phyloP scores from a whole-genome alignment of 2,113 vertebrate genomes.

The Mustelus asterias region DNA sequence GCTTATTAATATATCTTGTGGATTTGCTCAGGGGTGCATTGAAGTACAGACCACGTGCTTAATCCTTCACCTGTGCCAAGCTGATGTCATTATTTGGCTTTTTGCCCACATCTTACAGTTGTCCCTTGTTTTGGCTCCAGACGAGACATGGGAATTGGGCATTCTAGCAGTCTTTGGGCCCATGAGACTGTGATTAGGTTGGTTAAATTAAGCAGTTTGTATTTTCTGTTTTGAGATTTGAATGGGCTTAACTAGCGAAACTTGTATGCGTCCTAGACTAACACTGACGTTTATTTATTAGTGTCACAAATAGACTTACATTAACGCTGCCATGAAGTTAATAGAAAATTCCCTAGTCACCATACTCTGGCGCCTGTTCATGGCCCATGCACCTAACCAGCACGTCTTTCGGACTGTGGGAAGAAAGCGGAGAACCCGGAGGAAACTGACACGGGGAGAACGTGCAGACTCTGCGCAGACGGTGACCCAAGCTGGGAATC shows the following conservation, averaged over 20 bases:
- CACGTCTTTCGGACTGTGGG: too few relatives aligned
- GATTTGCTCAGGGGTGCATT: background rate
- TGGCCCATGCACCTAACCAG: too few relatives aligned
- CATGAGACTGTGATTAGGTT: background rate
- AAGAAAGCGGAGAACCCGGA: too few relatives aligned
- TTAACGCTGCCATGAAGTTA: too few relatives aligned
- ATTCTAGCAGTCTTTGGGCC: background rate
- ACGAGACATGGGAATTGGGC: background rate
- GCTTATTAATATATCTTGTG: background rate
- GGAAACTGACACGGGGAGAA: too few relatives aligned
- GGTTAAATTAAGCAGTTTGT: background rate
- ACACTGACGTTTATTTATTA: too few relatives aligned
- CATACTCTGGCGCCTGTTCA: too few relatives aligned
- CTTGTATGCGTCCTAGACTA: too few relatives aligned
- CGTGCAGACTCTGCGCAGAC: too few relatives aligned
- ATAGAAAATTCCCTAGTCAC: too few relatives aligned
- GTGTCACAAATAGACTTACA: too few relatives aligned
- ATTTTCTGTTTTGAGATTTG: background rate
- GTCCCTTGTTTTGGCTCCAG: background rate
- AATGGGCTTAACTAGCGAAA: background rate
- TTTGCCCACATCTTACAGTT: background rate
- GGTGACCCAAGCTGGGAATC: too few relatives aligned
- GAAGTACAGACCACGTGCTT: background rate
- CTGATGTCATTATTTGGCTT: background rate
- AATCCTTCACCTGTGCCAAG: background rate